Percentiles rank a stretch among this genome's conserved stretches.
phyloP scores from a whole-genome alignment of 2,888 invertebrate species.

The Antheraea yamamai region DNA sequence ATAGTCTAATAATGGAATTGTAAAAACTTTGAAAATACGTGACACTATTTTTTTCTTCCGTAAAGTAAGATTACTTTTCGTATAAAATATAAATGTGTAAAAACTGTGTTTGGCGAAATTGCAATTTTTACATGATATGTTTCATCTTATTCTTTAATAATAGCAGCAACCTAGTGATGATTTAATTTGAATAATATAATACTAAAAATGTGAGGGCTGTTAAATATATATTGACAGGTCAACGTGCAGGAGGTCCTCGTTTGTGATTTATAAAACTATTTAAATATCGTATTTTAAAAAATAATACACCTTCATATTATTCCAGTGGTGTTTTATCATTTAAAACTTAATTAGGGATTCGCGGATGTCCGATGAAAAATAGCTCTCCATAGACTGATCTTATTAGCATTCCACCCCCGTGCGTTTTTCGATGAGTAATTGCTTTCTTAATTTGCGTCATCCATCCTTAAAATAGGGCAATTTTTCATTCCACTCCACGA shows the following conservation, averaged over 20 bases:
- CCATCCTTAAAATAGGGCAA: constrained; percentile 80
- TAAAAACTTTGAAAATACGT: too few species aligned
- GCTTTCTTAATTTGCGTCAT: constrained; percentile 82
- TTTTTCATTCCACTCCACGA: constrained; percentile 73
- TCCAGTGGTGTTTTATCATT: constrained; percentile 35
- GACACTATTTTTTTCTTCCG: too few species aligned
- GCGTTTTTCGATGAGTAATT: constrained; percentile 80
- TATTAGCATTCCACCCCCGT: constrained; percentile 80
- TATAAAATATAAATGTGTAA: too few species aligned
- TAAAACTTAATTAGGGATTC: constrained; percentile 70
- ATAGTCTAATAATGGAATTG: too few species aligned
- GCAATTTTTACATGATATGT: too few species aligned
- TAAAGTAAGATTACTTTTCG: too few species aligned
- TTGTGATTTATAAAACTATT: neutral
- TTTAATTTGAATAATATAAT: neutral
- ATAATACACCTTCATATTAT: neutral
- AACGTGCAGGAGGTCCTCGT: neutral
- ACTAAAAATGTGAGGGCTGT: neutral
- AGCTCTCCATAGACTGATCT: constrained; percentile 68
- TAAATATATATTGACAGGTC: neutral
- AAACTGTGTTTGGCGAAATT: too few species aligned
- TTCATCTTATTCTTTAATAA: too few species aligned
- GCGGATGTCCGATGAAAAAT: constrained; percentile 73
- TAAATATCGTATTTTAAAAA: neutral
- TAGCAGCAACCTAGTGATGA: neutral